Base-by-base conservation (phyloP, 2,797 vertebrate genomes). In the Cetoscarus ocellatus region DNA sequence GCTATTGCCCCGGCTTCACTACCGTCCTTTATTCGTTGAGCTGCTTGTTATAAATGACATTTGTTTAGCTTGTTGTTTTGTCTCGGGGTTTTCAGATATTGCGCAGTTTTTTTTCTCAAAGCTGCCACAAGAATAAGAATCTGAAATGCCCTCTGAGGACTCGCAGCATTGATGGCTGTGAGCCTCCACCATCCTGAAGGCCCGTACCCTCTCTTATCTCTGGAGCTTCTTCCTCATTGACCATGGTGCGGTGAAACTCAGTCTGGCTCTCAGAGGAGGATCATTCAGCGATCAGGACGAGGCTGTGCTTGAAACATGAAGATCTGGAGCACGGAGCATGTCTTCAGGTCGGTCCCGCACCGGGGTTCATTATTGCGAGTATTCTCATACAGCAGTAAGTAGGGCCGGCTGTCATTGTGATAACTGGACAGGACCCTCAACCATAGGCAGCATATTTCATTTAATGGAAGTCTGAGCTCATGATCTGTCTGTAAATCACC, bases 281-380 rank as follows among this genome's bases (percentile, higher is more conserved):
- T 13, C 44, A 59, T 17, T 48, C 51, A 14, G 15, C 8, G 44
- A 48, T 36, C 39, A 76, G 40, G 51, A 38, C 42, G n/a, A 53
- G 44, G 13, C n/a, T 19, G 45, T n/a, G 0, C 18, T 51, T 11
- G 43, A 55, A 91, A 81, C 38, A 96, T 96, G 95, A 96, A 92
- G 91, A 92, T 96, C n/a, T 96, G 95, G 95, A 95, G 93, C 89
- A 95, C 94, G 47, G 94, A 96, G 2, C 95, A 96, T 84, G 89
- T 93, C 75, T 96, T 96, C 93, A 94, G 95, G 95, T 95, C 66
- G 34, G 83, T 83, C 14, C 27, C 27, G 8, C 9, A 13, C 1
- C 0, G 9, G 1, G 5, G 0, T 13, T 61, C 40, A 11, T 17
- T 63, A 3, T 27, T 15, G 7, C 4, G 9, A 56, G 15, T 11